Base-by-base conservation (phyloP, 1,140 invertebrate species). In the Trichoplusia ni region DNA sequence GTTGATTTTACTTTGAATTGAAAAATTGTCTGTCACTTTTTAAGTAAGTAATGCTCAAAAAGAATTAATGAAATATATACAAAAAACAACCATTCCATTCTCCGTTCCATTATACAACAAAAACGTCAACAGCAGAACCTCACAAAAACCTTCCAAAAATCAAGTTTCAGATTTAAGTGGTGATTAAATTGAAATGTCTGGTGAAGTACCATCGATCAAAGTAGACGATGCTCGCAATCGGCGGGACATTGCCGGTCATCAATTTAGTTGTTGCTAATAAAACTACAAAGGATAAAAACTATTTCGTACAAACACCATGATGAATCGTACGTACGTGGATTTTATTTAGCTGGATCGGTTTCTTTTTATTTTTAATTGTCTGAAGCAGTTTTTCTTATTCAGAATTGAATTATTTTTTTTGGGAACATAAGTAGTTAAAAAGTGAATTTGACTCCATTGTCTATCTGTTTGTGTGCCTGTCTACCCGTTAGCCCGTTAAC, bases 271-370 rank as follows among this genome's bases (percentile, higher is more conserved):
- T 51, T 53, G 38, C 58, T 65, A 66, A 70, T 66, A 63, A 58
- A 65, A 70, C 46, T 54, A 63, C 58, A 54, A 58, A 40, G 27
- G 64, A 69, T 56, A 73, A 73, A 72, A 73, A 73, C 63, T 66
- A 73, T 69, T 69, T 60, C 44, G 71, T 67, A 69, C 67, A 64
- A 71, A 68, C 68, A 67, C 53, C 54, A 56, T 72, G 64, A 72
- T 68, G 67, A 65, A 73, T 73, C 67, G 63, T n/a, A n/a, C 25
- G 21, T 6, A 8, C 19, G 18, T 23, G 14, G 51, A 63, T 21
- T 46, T 33, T 27, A 8, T 16, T 21, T 14, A 7, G 25, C 64
- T 65, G 54, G 64, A 65, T 65, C 14, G 14, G 61, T 7, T 27
- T 0, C 4, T 46, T 46, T 46, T n/a, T 0, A 19, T 8, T 21